Percentiles rank a stretch among this genome's conserved stretches.
These are phyloP conservation scores for Gila orcuttii DNA, from an alignment of 2,113 vertebrate genomes.

Conservation along the genomic window DNA sequence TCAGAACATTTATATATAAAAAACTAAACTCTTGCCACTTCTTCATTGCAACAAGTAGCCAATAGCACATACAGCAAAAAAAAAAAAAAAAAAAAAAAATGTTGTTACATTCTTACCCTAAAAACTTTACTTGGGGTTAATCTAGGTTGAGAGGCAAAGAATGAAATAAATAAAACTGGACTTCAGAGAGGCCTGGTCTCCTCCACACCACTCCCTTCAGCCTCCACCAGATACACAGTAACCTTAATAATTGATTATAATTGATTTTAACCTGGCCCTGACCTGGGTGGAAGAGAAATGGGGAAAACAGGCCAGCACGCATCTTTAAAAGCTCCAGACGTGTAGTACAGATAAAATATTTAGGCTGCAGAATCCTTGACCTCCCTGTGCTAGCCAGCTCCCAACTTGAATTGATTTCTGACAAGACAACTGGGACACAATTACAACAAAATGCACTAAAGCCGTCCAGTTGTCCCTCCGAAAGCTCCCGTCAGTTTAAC, in stretches of 20 bases:
- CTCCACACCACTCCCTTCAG: constrained; percentile 64
- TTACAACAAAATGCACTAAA: constrained; percentile 98
- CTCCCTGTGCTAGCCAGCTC: constrained; percentile 86
- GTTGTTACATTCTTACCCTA: too few relatives aligned
- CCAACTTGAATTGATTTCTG: constrained; percentile 95
- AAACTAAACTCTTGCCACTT: neutral
- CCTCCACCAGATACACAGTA: constrained; percentile 71
- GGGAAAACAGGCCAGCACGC: constrained; percentile 78
- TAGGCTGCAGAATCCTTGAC: constrained; percentile 91
- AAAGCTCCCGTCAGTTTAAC: constrained; percentile 84
- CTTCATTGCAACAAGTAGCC: neutral
- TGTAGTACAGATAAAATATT: constrained; percentile 95
- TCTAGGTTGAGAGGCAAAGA: neutral
- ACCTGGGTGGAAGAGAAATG: constrained; percentile 82
- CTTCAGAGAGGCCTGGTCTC: constrained; percentile 39
- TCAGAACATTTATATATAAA: neutral
- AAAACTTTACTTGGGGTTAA: neutral
- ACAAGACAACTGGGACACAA: constrained; percentile 93
- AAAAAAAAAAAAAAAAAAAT: too few relatives aligned
- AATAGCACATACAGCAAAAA: too few relatives aligned
- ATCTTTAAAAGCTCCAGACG: constrained; percentile 92
- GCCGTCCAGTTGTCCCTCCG: constrained; percentile 82
- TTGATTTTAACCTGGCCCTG: constrained; percentile 92
- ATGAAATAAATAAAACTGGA: constrained; percentile 58
- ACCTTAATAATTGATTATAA: constrained; percentile 95